Evolutionary conservation across 2,797 vertebrate genomes (phyloP).

Genomic region (Catostomus latipinnis): DNA sequence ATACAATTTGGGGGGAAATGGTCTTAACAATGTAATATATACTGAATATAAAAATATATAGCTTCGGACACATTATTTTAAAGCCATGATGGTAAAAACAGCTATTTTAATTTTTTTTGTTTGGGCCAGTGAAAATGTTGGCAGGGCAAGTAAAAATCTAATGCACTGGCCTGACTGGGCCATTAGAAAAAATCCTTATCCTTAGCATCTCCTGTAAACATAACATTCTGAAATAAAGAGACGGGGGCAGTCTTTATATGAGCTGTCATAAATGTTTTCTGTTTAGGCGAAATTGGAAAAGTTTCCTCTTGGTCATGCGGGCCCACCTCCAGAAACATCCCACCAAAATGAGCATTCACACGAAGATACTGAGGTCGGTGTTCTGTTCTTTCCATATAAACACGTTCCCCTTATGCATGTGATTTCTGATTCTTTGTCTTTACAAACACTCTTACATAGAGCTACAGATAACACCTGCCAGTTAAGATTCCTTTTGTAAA

Average conservation of each 20-base stretch:
- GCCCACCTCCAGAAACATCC: constrained; percentile 65
- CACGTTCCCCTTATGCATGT: not conserved
- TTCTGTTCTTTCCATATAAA: not conserved
- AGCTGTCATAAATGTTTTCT: constrained; percentile 16
- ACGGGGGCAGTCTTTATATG: not conserved
- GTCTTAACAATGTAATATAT: no score
- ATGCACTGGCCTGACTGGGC: no score
- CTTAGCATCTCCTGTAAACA: no score
- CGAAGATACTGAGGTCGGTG: constrained; percentile 50
- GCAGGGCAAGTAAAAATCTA: no score
- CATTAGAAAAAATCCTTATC: no score
- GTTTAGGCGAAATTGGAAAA: constrained; percentile 80
- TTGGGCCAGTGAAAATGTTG: no score
- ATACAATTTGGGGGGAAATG: no score
- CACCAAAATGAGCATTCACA: constrained; percentile 25
- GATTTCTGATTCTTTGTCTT: no score
- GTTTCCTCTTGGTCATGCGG: constrained; percentile 71
- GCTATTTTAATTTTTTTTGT: no score
- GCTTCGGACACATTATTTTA: no score
- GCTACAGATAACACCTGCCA: not conserved
- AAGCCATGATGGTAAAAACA: no score
- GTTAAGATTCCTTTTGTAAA: not conserved
- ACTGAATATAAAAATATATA: no score
- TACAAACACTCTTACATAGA: not conserved
- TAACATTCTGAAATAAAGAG: not conserved